Evolutionary conservation across 2,113 vertebrate genomes (phyloP).

Genomic region (Nipponia nippon): DNA sequence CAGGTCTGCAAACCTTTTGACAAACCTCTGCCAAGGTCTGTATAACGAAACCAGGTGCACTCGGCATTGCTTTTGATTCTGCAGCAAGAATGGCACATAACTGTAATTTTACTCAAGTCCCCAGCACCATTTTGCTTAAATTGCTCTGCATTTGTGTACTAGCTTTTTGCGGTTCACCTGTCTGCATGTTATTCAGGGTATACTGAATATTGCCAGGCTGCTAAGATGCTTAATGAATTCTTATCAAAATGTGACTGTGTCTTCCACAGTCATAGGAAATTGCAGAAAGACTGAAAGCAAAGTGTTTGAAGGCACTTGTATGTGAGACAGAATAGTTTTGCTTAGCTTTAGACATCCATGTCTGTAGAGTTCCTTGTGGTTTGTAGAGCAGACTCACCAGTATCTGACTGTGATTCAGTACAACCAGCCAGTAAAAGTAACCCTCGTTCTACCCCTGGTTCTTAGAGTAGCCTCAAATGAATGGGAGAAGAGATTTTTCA

Average conservation of each 20-base stretch:
- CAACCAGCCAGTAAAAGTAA: background rate
- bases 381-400: background rate
- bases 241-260: background rate
- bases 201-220: background rate
- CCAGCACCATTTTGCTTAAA: slow-evolving; percentile 2
- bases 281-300: background rate
- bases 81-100: background rate
- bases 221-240: background rate
- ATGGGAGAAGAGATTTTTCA: background rate
- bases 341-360: background rate
- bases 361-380: background rate
- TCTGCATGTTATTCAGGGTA: background rate
- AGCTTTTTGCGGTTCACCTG: background rate
- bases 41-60: background rate
- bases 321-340: background rate
- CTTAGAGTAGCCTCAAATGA: background rate
- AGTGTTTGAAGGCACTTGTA: background rate
- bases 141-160: background rate
- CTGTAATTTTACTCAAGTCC: slow-evolving; percentile 4
- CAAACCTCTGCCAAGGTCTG: background rate
- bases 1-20: background rate
- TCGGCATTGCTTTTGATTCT: background rate
- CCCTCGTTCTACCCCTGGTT: background rate
- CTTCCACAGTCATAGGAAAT: background rate
- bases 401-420: background rate